Percentiles rank a stretch among this genome's conserved stretches.
Evolutionary conservation across 2,888 invertebrate species (phyloP).

Genomic region (Drosophila maculinotata): DNA sequence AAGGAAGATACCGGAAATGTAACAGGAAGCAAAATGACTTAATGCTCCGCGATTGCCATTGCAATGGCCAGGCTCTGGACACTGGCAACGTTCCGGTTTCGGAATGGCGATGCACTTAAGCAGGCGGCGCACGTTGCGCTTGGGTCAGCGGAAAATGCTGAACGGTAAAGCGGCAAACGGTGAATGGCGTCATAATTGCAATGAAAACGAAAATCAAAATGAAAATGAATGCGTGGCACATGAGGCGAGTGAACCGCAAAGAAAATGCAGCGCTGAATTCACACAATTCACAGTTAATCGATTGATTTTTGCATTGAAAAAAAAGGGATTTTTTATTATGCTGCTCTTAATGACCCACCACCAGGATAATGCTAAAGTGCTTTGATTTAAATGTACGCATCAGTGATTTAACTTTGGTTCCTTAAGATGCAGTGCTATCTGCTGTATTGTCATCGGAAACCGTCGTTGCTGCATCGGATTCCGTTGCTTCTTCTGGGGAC

Average conservation of each 20-base stretch:
- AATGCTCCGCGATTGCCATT: conserved; percentile 47
- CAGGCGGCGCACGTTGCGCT: conserved; percentile 46
- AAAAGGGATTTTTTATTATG: conserved; percentile 11
- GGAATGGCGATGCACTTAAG: conserved; percentile 33
- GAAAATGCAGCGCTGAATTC: conserved; percentile 16
- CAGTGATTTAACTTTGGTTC: neutral
- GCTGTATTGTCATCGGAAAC: neutral
- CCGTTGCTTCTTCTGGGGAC: neutral
- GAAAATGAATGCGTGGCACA: conserved; percentile 39
- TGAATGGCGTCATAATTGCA: conserved; percentile 61
- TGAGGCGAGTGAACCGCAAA: conserved; percentile 17
- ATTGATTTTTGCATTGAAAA: conserved; percentile 27
- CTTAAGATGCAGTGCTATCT: too few species aligned
- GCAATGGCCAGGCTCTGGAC: conserved; percentile 22
- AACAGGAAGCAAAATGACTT: conserved; percentile 65
- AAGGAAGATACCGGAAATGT: conserved; percentile 54
- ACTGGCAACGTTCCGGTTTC: conserved; percentile 21
- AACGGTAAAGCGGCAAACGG: conserved; percentile 27
- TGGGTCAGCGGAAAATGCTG: conserved; percentile 48
- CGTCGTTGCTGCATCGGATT: neutral
- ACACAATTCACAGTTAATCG: conserved; percentile 36
- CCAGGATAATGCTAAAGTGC: conserved; percentile 8
- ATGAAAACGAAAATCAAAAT: conserved; percentile 24
- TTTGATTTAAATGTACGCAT: neutral
- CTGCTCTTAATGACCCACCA: conserved; percentile 24